These are phyloP conservation scores for Drosophila micromelanica DNA, from an alignment of 1,140 invertebrate species.

Conservation along the genomic window DNA sequence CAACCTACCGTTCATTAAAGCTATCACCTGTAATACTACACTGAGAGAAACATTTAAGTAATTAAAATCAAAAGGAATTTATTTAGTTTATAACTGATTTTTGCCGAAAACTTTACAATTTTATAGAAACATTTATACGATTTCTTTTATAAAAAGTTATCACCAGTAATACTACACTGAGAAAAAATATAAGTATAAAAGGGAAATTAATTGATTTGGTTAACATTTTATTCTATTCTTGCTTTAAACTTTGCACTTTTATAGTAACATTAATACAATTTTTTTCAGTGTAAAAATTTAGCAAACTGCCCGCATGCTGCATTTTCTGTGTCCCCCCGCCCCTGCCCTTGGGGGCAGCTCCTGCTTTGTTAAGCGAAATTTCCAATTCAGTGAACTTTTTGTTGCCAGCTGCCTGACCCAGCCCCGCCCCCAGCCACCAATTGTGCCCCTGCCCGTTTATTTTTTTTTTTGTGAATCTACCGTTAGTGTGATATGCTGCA, in stretches of 20 bases:
- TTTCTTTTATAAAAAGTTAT: too few relatives aligned
- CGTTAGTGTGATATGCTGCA: not conserved
- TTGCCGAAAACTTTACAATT: not conserved
- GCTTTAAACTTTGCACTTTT: not conserved
- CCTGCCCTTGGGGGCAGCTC: not conserved
- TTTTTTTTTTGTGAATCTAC: not conserved
- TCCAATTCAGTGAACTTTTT: constrained; percentile 82
- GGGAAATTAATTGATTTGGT: too few relatives aligned
- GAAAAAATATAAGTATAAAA: too few relatives aligned
- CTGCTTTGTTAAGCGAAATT: constrained; percentile 70
- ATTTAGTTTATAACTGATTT: not conserved
- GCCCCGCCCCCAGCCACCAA: not conserved
- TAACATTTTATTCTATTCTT: not conserved
- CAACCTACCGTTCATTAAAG: constrained; percentile 8
- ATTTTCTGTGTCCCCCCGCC: not conserved
- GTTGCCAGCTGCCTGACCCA: constrained; percentile 51
- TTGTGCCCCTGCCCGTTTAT: not conserved
- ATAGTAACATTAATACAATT: not conserved
- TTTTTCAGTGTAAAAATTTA: constrained; percentile 14
- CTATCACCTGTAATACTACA: not conserved
- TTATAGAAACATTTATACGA: not conserved
- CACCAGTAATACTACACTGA: too few relatives aligned
- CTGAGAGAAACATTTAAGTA: not conserved
- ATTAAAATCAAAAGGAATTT: too few relatives aligned
- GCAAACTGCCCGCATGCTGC: constrained; percentile 31